Conservation (phyloP, 2,113 vertebrate genomes). For the Cynopterus brachyotis region DNA sequence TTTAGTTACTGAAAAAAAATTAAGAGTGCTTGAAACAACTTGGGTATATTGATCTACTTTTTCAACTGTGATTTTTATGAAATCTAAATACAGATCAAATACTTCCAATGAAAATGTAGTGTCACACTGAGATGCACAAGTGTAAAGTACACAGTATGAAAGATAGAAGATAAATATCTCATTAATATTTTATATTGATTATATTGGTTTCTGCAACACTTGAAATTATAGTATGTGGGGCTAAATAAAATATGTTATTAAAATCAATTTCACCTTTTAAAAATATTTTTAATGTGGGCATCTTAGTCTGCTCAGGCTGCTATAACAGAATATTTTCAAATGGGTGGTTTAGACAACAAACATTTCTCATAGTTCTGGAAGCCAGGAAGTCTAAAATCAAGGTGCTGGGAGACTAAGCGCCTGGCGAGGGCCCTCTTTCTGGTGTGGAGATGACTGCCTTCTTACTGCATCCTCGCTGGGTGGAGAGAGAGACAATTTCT, state of each 20-base stretch:
- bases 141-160: background rate
- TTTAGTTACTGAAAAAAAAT: background rate
- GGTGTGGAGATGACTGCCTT: background rate
- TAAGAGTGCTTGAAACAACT: background rate
- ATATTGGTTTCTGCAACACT: background rate
- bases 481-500: background rate
- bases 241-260: background rate
- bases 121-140: background rate
- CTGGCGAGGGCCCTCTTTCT: background rate
- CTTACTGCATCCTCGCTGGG: background rate
- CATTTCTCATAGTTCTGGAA: background rate
- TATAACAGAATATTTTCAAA: background rate
- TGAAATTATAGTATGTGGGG: background rate
- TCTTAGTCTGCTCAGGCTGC: background rate
- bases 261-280: background rate
- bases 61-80: background rate
- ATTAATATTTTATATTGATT: background rate
- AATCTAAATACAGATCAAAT: background rate
- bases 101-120: background rate
- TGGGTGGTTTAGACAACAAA: background rate
- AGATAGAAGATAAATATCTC: background rate
- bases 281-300: background rate
- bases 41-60: background rate
- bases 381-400: background rate
- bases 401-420: background rate